Conservation (phyloP, 2,888 invertebrate genomes). For the Tetragnatha montana region DNA sequence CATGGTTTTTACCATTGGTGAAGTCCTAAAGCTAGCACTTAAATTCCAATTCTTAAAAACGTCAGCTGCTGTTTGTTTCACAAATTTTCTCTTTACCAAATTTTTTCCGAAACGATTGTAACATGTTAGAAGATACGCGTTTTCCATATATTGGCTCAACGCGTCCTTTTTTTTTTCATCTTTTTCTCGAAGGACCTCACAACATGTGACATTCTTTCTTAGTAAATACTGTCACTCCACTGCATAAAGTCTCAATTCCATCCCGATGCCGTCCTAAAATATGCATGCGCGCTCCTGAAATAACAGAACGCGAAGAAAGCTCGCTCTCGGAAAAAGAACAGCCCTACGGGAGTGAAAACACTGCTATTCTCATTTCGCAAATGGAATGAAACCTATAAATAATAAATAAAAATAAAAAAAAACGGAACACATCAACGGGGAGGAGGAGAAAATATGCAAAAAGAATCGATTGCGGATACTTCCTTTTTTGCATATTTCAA, state of each 20-base stretch:
- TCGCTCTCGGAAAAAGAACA: not conserved
- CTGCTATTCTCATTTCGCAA: constrained; percentile 60
- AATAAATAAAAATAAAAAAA: constrained; percentile 57
- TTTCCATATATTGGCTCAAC: too few relatives aligned
- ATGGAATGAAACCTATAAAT: constrained; percentile 60
- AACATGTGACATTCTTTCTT: not conserved
- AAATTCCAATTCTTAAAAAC: too few relatives aligned
- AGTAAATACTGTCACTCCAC: constrained; percentile 5
- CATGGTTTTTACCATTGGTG: too few relatives aligned
- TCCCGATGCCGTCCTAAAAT: constrained; percentile 25
- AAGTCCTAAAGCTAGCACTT: too few relatives aligned
- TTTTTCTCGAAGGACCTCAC: too few relatives aligned
- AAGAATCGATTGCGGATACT: constrained; percentile 20
- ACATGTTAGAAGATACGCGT: too few relatives aligned
- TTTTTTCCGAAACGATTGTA: too few relatives aligned
- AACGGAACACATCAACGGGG: constrained; percentile 33
- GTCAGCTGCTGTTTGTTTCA: too few relatives aligned
- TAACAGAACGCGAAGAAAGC: constrained; percentile 10
- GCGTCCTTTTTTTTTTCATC: too few relatives aligned
- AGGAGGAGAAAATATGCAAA: constrained; percentile 40
- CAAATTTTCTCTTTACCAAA: too few relatives aligned
- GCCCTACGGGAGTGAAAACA: constrained; percentile 44
- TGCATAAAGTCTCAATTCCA: constrained; percentile 44
- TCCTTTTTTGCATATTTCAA: constrained; percentile 35
- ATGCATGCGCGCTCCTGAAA: not conserved